These are phyloP conservation scores for Todiramphus saurophagus DNA, from an alignment of 2,113 vertebrate genomes.

Conservation along the genomic window DNA sequence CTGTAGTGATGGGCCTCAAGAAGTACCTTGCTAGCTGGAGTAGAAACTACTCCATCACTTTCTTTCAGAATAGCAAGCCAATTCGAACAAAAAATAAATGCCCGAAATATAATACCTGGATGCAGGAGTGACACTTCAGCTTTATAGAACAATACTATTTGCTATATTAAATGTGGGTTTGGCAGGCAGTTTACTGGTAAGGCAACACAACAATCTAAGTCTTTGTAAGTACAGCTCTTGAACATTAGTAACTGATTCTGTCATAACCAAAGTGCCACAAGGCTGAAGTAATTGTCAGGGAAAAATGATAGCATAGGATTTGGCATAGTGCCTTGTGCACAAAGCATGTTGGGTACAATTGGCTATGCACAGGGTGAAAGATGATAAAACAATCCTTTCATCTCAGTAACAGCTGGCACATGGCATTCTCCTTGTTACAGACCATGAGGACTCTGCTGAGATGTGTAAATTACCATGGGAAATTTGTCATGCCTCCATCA, in stretches of 20 bases:
- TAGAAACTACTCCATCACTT: background rate
- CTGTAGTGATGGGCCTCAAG: background rate
- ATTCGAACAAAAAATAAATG: background rate
- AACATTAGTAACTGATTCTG: background rate
- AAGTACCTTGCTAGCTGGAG: background rate
- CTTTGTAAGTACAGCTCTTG: background rate
- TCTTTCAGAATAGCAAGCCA: background rate
- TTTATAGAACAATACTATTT: background rate
- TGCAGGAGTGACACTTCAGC: background rate
- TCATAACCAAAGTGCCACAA: background rate
- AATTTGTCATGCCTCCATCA: background rate
- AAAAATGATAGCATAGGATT: background rate
- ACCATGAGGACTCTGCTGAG: background rate
- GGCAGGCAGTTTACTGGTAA: background rate
- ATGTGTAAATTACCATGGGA: background rate
- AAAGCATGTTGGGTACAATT: background rate
- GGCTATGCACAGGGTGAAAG: background rate
- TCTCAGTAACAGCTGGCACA: background rate
- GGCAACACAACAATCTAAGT: background rate
- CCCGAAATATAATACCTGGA: background rate
- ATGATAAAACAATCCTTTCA: background rate
- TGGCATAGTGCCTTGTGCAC: background rate
- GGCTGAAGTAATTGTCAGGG: background rate
- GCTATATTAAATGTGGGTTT: background rate
- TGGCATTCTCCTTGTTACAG: background rate